Conservation (phyloP, 2,113 vertebrate genomes). For the Platichthys flesus region DNA sequence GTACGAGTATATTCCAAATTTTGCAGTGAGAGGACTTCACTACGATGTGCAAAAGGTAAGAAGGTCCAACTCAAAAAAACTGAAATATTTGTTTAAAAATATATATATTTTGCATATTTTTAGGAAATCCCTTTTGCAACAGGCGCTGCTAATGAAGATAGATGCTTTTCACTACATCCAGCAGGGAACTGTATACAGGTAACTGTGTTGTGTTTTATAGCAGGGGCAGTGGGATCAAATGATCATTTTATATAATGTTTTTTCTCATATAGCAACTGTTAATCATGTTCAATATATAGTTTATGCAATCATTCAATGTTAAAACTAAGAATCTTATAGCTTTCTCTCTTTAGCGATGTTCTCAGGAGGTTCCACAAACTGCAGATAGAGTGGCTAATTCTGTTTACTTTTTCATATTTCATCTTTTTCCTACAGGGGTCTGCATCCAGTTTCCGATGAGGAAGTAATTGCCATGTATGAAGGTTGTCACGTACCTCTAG, state of each 20-base stretch:
- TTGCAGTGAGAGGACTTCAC: conserved; percentile 95
- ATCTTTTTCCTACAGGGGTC: conserved; percentile 83
- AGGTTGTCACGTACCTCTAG: conserved; percentile 93
- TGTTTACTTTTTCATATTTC: background rate
- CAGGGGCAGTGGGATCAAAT: background rate
- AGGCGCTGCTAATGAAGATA: conserved; percentile 98
- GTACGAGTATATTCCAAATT: conserved; percentile 93
- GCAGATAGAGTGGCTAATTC: background rate
- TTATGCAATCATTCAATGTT: background rate
- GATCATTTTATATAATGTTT: background rate
- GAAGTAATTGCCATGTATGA: conserved; percentile 99
- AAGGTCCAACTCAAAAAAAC: conserved; percentile 36
- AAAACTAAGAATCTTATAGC: background rate
- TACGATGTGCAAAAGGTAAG: conserved; percentile 97
- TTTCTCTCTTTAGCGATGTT: background rate
- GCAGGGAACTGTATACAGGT: conserved; percentile 85
- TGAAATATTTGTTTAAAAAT: background rate
- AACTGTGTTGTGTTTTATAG: conserved; percentile 2
- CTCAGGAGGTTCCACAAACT: background rate
- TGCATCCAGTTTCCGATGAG: conserved; percentile 91
- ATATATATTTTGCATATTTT: background rate
- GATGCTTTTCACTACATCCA: conserved; percentile 99
- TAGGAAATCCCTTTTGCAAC: conserved; percentile 18
- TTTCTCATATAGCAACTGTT: background rate
- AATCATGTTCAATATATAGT: background rate